Percentiles rank a stretch among this genome's conserved stretches.
These are phyloP conservation scores for Eurytemora carolleeae DNA, from an alignment of 1,140 invertebrate species.

Conservation along the genomic window DNA sequence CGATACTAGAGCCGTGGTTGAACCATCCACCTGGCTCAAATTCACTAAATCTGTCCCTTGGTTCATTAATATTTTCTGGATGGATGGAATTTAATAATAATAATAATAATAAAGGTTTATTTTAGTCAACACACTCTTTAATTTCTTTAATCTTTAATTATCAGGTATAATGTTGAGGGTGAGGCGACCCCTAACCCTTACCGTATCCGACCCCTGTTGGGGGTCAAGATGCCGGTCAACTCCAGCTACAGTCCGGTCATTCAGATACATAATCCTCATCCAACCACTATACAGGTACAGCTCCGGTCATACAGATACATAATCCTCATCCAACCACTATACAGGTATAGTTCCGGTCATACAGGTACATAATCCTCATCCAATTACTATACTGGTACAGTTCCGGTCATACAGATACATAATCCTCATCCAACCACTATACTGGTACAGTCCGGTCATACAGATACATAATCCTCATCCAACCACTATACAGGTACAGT, in stretches of 20 bases:
- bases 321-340: constrained; percentile 79
- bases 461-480: constrained; percentile 82
- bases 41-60: too few species aligned
- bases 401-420: constrained; percentile 63
- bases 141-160: neutral
- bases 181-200: constrained; percentile 66
- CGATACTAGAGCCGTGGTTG: too few species aligned
- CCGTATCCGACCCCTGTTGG: constrained; percentile 63
- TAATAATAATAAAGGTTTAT: too few species aligned
- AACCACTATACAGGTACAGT: constrained; percentile 62
- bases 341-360: too few species aligned
- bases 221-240: constrained; percentile 72
- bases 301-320: too few species aligned
- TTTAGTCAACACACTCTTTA: too few species aligned
- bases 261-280: constrained; percentile 80
- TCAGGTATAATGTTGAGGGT: constrained; percentile 45
- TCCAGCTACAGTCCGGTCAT: constrained; percentile 72
- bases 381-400: too few species aligned
- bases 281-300: constrained; percentile 62
- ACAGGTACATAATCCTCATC: too few species aligned
- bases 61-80: too few species aligned
- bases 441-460: constrained; percentile 66
- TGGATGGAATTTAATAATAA: too few species aligned
- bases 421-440: too few species aligned
- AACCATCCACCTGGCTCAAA: too few species aligned